phyloP scores from a whole-genome alignment of 2,113 vertebrate species.

The Herpetotheres cachinnans region DNA sequence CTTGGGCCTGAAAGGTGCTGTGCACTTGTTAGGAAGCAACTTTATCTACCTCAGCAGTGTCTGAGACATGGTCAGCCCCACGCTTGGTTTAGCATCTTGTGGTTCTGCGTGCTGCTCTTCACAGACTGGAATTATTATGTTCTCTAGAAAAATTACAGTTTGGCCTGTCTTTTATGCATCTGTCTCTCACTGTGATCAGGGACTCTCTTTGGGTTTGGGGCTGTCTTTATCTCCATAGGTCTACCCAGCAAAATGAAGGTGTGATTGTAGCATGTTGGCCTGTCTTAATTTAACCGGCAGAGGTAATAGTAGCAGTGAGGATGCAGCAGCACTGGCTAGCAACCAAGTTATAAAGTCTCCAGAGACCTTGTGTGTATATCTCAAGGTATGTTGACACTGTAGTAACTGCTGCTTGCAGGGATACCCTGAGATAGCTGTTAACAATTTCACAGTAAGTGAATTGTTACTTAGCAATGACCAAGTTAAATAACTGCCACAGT shows the following conservation, averaged over 20 bases:
- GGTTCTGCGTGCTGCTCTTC: not conserved
- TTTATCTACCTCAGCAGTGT: not conserved
- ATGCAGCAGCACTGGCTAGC: not conserved
- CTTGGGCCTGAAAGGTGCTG: not conserved
- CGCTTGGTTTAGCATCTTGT: not conserved
- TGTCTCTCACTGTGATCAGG: not conserved
- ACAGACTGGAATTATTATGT: not conserved
- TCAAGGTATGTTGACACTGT: not conserved
- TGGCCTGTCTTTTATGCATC: not conserved
- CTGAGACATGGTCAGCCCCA: not conserved
- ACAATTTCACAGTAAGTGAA: not conserved
- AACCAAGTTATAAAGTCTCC: not conserved
- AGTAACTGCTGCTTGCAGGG: not conserved
- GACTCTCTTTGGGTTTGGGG: not conserved
- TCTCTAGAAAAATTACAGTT: not conserved
- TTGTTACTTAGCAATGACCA: not conserved
- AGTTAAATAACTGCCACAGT: not conserved
- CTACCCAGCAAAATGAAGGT: not conserved
- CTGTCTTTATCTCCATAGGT: conserved; percentile 23
- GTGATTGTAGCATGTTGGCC: not conserved
- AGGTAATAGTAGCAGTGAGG: not conserved
- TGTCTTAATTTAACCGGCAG: conserved; percentile 7
- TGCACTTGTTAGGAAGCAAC: not conserved
- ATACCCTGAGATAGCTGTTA: not conserved
- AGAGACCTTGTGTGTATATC: not conserved